Evolutionary conservation across 2,888 invertebrate species (phyloP).

Genomic region (Cheilosia scutellata): DNA sequence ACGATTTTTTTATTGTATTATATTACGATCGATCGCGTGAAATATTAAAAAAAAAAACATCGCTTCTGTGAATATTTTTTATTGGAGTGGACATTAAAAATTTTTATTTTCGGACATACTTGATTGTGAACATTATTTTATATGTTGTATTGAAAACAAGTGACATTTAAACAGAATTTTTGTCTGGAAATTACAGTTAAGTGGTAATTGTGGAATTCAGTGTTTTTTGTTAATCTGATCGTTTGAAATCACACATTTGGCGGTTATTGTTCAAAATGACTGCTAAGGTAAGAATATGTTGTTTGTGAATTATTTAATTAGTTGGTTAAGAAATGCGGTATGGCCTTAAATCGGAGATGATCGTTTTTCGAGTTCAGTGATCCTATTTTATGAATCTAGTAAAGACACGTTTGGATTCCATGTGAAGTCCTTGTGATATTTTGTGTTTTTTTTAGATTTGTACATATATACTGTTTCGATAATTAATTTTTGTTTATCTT

Average conservation of each 20-base stretch:
- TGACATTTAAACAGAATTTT: slow-evolving; percentile 47
- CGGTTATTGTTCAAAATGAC: slow-evolving; percentile 23
- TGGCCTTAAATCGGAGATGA: neutral
- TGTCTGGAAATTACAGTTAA: slow-evolving; percentile 4
- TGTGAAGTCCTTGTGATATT: no score
- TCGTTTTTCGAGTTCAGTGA: neutral
- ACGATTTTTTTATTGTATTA: neutral
- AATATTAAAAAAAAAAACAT: slow-evolving; percentile 10
- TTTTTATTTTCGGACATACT: neutral
- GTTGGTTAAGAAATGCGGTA: neutral
- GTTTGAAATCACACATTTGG: neutral
- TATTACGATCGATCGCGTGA: slow-evolving; percentile 46
- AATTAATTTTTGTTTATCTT: no score
- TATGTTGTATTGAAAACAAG: slow-evolving; percentile 25
- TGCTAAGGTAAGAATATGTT: slow-evolving; percentile 38
- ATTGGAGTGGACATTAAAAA: neutral
- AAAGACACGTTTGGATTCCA: no score
- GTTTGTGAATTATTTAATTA: neutral
- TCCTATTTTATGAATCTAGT: no score
- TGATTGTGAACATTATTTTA: slow-evolving; percentile 41
- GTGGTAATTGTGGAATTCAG: slow-evolving; percentile 9
- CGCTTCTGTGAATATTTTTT: neutral
- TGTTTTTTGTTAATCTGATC: neutral
- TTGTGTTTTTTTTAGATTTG: no score
- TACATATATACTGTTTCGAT: no score